Conservation (phyloP, 35 echinoderm and acorn worm species). For the Lytechinus pictus region DNA sequence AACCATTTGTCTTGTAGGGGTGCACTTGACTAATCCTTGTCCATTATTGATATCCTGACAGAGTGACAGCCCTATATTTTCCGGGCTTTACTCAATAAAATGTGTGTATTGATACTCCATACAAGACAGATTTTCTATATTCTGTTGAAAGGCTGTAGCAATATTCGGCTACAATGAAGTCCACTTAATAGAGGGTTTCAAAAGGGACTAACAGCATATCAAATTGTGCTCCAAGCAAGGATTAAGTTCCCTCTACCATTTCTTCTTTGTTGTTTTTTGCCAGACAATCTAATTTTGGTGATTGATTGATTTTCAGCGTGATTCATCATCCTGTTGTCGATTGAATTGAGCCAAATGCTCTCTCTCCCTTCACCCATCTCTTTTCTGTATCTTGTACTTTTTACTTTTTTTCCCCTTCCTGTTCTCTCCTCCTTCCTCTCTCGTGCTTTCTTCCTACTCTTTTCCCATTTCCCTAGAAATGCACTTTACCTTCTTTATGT, state of each 20-base stretch:
- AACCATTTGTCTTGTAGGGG: constrained; percentile 22
- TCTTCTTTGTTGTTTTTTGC: constrained; percentile 7
- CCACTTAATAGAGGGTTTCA: background rate
- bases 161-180: background rate
- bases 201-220: background rate
- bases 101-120: constrained; percentile 26
- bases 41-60: background rate
- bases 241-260: constrained; percentile 41
- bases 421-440: constrained; percentile 5
- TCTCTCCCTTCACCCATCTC: background rate
- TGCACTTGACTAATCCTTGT: background rate
- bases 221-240: constrained; percentile 48
- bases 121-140: background rate
- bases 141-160: background rate
- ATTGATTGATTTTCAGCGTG: constrained; percentile 52
- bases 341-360: constrained; percentile 31
- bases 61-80: constrained; percentile 18
- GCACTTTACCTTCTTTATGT: background rate
- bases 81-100: background rate
- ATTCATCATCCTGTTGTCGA: constrained; percentile 56
- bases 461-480: constrained; percentile 22
- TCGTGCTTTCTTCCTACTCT: background rate
- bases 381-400: too few species aligned
- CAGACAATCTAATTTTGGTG: constrained; percentile 57
- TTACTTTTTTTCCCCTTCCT: too few species aligned